phyloP scores from a whole-genome alignment of 2,797 vertebrate genomes.

The Gallinago stenura region DNA sequence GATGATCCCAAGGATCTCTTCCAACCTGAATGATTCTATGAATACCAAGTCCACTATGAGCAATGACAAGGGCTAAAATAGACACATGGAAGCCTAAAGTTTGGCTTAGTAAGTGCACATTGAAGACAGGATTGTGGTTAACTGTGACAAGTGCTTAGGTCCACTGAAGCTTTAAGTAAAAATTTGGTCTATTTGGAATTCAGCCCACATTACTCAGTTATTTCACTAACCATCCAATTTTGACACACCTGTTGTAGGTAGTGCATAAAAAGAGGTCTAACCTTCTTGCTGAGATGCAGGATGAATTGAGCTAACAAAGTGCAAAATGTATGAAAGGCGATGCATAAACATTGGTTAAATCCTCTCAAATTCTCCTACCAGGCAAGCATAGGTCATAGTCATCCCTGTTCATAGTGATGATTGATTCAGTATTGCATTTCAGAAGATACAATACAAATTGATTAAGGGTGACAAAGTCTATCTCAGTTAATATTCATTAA shows the following conservation, averaged over 20 bases:
- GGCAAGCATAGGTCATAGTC: not conserved
- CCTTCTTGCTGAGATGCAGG: not conserved
- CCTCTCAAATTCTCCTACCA: not conserved
- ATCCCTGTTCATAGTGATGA: not conserved
- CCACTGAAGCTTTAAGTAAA: not conserved
- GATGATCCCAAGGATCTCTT: no score
- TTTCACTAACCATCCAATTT: not conserved
- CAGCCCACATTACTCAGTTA: not conserved
- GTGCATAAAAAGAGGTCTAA: not conserved
- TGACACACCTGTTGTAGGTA: not conserved
- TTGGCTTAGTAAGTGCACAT: not conserved
- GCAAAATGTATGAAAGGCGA: not conserved
- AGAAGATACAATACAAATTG: not conserved
- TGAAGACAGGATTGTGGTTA: not conserved
- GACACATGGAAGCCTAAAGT: not conserved
- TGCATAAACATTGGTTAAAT: not conserved
- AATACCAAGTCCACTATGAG: not conserved
- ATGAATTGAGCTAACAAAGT: not conserved
- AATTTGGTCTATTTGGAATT: not conserved
- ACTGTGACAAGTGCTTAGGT: not conserved
- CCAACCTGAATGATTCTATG: no score
- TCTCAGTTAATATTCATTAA: not conserved
- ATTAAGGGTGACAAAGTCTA: not conserved
- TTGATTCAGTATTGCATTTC: not conserved
- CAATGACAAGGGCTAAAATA: not conserved